Evolutionary conservation across 2,888 invertebrate species (phyloP), one percentile per base, ranked within the genome.

Genomic region (Brachypalpus laphriformis): DNA sequence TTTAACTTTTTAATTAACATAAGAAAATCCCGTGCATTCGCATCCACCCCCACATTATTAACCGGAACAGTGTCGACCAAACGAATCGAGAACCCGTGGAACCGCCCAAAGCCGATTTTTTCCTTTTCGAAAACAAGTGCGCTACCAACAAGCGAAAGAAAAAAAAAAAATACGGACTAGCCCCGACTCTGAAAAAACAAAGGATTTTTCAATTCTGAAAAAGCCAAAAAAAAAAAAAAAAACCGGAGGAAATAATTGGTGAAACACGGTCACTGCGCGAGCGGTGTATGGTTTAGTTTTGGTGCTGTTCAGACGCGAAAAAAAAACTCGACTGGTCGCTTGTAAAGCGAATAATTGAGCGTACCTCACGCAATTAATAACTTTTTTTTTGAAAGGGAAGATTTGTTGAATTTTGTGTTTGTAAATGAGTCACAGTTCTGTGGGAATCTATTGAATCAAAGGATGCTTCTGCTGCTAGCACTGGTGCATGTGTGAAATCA

Each of bases 41-140:
- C 51, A 45, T 40, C 25, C 65, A 56, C 25, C 2, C 49, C n/a
- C 25, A 61, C 5, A 2, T 25, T 4, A 47, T 49, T 4, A 25
- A 54, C 66, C 57, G 16, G n/a, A 16, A 57, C 42, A 63, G 22
- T 25, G 61, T 70, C 74, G 71, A 70, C 75, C 75, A 34, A 49
- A 68, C 42, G 40, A 70, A 56, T 72, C 16, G 61, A 45, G 57
- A 83, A 70, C 47, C 49, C 80, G 78, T 83, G 83, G 83, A 80
- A 83, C 83, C 83, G 83, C 83, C 83, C 83, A 74, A 78, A 80
- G 70, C 74, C 74, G 74, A 70, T 68, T 75, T 80, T 83, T 80
- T 47, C 57, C 5, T 25, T 5, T 80, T 47, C 57, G 31, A 68
- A 80, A 83, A 70, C 80, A 74, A 83, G 74, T 83, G 83, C 74